These are phyloP conservation scores for Trematomus loennbergii DNA, from an alignment of 2,113 vertebrate species.

Conservation along the genomic window DNA sequence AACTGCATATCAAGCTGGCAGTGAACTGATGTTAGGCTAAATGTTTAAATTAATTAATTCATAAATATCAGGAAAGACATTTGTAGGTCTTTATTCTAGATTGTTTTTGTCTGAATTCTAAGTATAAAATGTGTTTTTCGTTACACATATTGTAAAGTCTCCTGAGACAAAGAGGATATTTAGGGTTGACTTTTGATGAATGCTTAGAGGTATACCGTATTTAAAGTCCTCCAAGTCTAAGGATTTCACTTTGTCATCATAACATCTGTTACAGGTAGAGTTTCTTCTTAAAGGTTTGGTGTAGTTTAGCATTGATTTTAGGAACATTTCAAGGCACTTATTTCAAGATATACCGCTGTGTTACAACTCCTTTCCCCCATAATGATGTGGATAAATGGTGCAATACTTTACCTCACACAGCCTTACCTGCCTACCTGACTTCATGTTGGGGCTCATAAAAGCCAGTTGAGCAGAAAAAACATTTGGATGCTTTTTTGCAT, in stretches of 20 bases:
- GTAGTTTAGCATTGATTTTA: constrained; percentile 34
- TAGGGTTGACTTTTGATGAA: constrained; percentile 15
- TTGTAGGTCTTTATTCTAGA: too few species aligned
- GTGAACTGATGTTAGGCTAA: neutral
- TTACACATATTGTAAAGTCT: neutral
- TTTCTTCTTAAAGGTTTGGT: neutral
- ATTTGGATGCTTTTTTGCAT: constrained; percentile 23
- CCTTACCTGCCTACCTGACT: constrained; percentile 33
- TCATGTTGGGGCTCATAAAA: constrained; percentile 13
- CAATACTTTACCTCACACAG: constrained; percentile 39
- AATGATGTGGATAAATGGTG: constrained; percentile 56
- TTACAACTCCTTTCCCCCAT: constrained; percentile 39
- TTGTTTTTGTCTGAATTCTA: neutral
- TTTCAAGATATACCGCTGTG: constrained; percentile 25
- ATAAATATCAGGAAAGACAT: neutral
- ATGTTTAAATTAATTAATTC: neutral
- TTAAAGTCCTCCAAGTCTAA: neutral
- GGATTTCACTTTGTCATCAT: constrained; percentile 10
- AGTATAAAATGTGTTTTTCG: neutral
- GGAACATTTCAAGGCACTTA: constrained; percentile 23
- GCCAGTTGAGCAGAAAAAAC: constrained; percentile 36
- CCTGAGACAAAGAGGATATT: neutral
- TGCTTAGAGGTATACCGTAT: neutral
- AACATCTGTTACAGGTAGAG: constrained; percentile 22
- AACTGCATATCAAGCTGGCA: constrained; percentile 24